Evolutionary conservation across 35 echinoderm and acorn worm species (phyloP), one percentile per base, ranked within the genome.

Genomic region (Ptychodera flava): DNA sequence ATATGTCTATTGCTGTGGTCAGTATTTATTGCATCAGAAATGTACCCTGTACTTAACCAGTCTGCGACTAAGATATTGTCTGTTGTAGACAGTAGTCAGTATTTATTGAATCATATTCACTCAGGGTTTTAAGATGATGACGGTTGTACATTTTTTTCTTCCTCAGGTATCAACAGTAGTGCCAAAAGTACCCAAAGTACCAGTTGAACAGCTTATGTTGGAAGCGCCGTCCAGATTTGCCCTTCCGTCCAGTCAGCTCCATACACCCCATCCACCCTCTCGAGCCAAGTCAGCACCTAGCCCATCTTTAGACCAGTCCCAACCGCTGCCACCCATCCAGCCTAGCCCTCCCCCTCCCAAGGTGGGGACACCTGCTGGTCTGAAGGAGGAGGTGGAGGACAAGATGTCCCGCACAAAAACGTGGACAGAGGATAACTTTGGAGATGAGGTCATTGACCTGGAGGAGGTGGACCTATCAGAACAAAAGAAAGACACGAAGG

Each of bases 121-220:
- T n/a, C n/a, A n/a, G n/a, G n/a, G n/a, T n/a, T n/a, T n/a, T n/a
- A n/a, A n/a, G n/a, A n/a, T n/a, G n/a, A n/a, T n/a, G n/a, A n/a
- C n/a, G n/a, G n/a, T n/a, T n/a, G n/a, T n/a, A n/a, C n/a, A n/a
- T n/a, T n/a, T n/a, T n/a, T 35, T 83, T n/a, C 76, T 35, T 27
- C 22, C 45, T 30, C 79, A 96, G 94, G 94, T 96, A 16, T 85
- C 87, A 77, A 92, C 91, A 87, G 76, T 91, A 0, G 87, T 85
- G 29, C 36, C 82, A 85, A 92, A 89, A 78, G 35, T 97, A 1
- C 95, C 95, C 14, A 97, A 97, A 76, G 88, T 80, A 79, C 92
- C 95, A 32, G 76, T 93, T 15, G 45, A 64, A 64, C 84, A 90
- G 81, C 78, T 89, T 30, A 91, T 94, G 93, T 85, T 97, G 29